A percentile compares a stretch with the other conserved stretches of the same genome.
Evolutionary conservation across 2,888 invertebrate species (phyloP).

Genomic region (Leptinotarsa peninsularis): DNA sequence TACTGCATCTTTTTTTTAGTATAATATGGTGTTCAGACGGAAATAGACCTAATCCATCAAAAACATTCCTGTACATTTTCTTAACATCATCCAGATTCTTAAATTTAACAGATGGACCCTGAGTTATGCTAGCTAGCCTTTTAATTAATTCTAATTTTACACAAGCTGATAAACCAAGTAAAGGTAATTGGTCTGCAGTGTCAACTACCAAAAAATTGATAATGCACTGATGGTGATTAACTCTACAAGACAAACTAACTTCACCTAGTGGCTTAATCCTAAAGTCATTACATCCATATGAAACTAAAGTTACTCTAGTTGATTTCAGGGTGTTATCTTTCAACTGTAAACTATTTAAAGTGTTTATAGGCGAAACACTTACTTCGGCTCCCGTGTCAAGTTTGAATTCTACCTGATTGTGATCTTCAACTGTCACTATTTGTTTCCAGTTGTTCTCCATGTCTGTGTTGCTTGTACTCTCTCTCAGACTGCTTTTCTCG

Average conservation of each 20-base stretch:
- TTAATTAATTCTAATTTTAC: slow-evolving; percentile 33
- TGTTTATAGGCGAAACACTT: slow-evolving; percentile 8
- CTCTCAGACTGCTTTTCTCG: background rate
- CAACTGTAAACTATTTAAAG: background rate
- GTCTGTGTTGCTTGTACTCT: too few species aligned
- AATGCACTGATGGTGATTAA: background rate
- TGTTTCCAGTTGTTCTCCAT: too few species aligned
- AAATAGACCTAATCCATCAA: slow-evolving; percentile 40
- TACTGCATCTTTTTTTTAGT: slow-evolving; percentile 35
- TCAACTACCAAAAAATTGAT: slow-evolving; percentile 29
- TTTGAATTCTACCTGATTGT: background rate
- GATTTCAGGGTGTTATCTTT: background rate
- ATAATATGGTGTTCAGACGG: slow-evolving; percentile 42
- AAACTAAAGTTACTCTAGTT: slow-evolving; percentile 28
- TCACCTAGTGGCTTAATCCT: slow-evolving; percentile 37
- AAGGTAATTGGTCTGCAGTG: slow-evolving; percentile 22
- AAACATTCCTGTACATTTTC: slow-evolving; percentile 28
- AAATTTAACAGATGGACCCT: background rate
- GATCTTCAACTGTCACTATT: background rate
- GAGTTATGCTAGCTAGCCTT: slow-evolving; percentile 23
- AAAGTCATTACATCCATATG: slow-evolving; percentile 37
- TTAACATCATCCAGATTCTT: slow-evolving; percentile 1
- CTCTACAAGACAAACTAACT: slow-evolving; percentile 29
- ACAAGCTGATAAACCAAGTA: slow-evolving; percentile 31
- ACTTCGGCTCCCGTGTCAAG: slow-evolving; percentile 20